These are phyloP conservation scores for Microplitis mediator DNA, from an alignment of 1,140 invertebrate species.

Conservation along the genomic window DNA sequence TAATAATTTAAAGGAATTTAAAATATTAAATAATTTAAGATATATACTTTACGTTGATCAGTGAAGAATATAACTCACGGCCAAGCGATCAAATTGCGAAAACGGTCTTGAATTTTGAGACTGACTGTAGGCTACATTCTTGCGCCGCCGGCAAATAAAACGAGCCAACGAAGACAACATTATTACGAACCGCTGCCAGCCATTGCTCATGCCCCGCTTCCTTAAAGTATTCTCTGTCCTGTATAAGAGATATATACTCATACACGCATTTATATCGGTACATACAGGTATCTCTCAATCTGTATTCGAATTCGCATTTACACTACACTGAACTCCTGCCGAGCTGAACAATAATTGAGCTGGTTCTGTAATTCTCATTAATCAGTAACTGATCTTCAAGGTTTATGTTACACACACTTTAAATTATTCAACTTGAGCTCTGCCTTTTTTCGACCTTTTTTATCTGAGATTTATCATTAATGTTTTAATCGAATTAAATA, in stretches of 20 bases:
- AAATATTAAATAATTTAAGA: background rate
- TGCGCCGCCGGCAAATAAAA: slow-evolving; percentile 61
- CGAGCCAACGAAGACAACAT: slow-evolving; percentile 60
- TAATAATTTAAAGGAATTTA: too few relatives aligned
- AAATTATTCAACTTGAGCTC: background rate
- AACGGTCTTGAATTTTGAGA: slow-evolving; percentile 55
- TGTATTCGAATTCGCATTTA: slow-evolving; percentile 35
- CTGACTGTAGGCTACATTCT: slow-evolving; percentile 63
- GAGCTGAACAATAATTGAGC: slow-evolving; percentile 55
- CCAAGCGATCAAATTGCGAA: slow-evolving; percentile 51
- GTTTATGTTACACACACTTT: background rate
- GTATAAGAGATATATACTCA: slow-evolving; percentile 6
- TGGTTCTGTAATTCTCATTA: slow-evolving; percentile 46
- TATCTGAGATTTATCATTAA: background rate
- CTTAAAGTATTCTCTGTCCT: slow-evolving; percentile 49
- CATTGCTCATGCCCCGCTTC: slow-evolving; percentile 61
- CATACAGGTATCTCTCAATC: too few relatives aligned
- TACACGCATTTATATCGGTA: slow-evolving; percentile 27
- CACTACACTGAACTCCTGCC: slow-evolving; percentile 41
- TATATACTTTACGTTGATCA: background rate
- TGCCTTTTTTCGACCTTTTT: background rate
- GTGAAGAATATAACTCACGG: background rate
- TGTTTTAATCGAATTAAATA: slow-evolving; percentile 13
- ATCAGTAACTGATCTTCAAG: slow-evolving; percentile 47
- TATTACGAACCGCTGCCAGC: slow-evolving; percentile 60